Base-by-base conservation (phyloP, 1,140 invertebrate species). In the Bombyx mandarina region DNA sequence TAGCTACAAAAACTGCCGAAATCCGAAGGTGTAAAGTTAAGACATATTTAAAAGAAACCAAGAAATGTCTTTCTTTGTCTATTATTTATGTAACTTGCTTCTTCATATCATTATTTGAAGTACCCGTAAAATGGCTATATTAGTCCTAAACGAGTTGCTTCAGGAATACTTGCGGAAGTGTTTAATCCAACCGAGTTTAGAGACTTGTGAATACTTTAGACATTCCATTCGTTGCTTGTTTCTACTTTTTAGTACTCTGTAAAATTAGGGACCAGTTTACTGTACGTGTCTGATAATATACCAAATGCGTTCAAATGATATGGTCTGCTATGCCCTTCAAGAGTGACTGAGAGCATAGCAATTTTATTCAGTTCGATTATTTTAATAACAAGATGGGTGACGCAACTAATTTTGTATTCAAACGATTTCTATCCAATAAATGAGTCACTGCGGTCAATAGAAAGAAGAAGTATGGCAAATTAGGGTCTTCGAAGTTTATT, bases 81-180 rank as follows among this genome's bases (percentile, higher is more conserved):
- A 18, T 18, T 18, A 18, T 18, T 18, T 18, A 18, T 18, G 12
- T 18, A 18, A 18, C 12, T n/a, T 49, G n/a, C 22, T 49, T 18
- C 22, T 49, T n/a, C 12, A 49, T 49, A 18, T 49, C 22, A 18
- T n/a, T 18, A 10, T 10, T 18, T 10, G 48, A n/a, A 49, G 2
- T 22, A 49, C 48, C 22, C 10, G 12, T 49, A 8, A 18, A 49
- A 49, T 22, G 48, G n/a, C 7, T 49, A 49, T 12, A 18, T 49
- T 49, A 49, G 48, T 35, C 6, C 5, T 49, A 49, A 49, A 49
- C n/a, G 22, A 49, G 9, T 49, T 49, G 48, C n/a, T 49, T 49
- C 12, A 49, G 12, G 22, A 49, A n/a, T 22, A 49, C 48, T 49
- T n/a, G 48, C 48, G 48, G 48, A 49, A 49, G 48, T 49, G 10